These are phyloP conservation scores for Terebella lapidaria DNA, from an alignment of 2,888 invertebrate species.

Conservation along the genomic window DNA sequence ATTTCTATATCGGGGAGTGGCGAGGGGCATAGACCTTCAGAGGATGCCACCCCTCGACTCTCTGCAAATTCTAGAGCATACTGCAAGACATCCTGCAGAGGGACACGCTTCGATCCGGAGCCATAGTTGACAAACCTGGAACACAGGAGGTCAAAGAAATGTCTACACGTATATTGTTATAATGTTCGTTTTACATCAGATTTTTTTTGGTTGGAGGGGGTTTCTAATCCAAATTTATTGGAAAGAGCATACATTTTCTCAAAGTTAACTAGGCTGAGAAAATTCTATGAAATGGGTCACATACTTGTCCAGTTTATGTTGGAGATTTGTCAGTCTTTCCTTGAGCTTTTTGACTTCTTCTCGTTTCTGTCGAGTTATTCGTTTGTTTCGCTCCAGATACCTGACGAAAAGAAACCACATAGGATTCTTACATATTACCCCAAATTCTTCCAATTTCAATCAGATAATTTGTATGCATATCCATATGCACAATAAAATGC, in stretches of 20 bases:
- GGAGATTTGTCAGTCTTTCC: slow-evolving; percentile 44
- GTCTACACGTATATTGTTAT: neutral
- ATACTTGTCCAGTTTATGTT: slow-evolving; percentile 51
- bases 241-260: too few relatives aligned
- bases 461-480: too few relatives aligned
- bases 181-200: neutral
- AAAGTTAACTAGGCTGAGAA: too few relatives aligned
- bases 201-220: neutral
- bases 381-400: slow-evolving; percentile 53
- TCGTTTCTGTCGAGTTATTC: slow-evolving; percentile 48
- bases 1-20: slow-evolving; percentile 44
- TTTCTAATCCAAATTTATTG: too few relatives aligned
- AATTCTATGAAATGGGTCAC: slow-evolving; percentile 16
- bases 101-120: slow-evolving; percentile 50
- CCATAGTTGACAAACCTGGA: slow-evolving; percentile 52
- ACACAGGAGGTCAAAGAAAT: too few relatives aligned
- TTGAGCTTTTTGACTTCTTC: slow-evolving; percentile 50
- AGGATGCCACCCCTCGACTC: slow-evolving; percentile 29
- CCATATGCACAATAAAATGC: too few relatives aligned
- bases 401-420: slow-evolving; percentile 31
- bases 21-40: neutral
- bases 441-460: too few relatives aligned
- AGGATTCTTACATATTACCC: too few relatives aligned
- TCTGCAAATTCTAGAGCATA: slow-evolving; percentile 54
- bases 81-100: slow-evolving; percentile 51